A percentile compares a stretch with the other conserved stretches of the same genome.
Conservation (phyloP, 2,888 invertebrate species). For the Acleris cristana region DNA sequence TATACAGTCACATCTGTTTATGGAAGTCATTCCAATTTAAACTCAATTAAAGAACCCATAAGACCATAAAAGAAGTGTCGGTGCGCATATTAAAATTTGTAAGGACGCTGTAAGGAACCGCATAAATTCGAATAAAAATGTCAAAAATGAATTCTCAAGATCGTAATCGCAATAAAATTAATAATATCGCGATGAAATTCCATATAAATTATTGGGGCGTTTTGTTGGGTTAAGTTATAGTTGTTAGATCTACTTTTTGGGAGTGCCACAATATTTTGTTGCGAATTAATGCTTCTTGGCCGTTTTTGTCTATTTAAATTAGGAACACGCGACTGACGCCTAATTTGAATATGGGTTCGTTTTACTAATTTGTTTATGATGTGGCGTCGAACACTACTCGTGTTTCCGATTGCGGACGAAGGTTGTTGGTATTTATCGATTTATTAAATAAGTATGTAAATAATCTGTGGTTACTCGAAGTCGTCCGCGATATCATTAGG, state of each 20-base stretch:
- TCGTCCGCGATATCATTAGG: no score
- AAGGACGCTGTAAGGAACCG: conserved; percentile 59
- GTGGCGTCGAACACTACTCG: no score
- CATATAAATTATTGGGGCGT: conserved; percentile 76
- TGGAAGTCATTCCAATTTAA: conserved; percentile 46
- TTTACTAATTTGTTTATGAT: no score
- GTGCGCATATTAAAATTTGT: conserved; percentile 46
- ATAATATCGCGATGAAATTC: conserved; percentile 81
- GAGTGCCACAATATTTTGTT: conserved; percentile 42
- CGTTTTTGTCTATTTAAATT: conserved; percentile 32
- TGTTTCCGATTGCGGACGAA: no score
- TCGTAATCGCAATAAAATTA: conserved; percentile 81
- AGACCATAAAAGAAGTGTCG: conserved; percentile 41
- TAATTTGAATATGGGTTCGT: conserved; percentile 17
- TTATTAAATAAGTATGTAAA: no score
- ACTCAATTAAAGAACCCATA: conserved; percentile 54
- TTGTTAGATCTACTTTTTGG: conserved; percentile 49
- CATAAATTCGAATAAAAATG: conserved; percentile 83
- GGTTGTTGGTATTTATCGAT: no score
- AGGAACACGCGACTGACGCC: conserved; percentile 6
- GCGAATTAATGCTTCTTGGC: conserved; percentile 39
- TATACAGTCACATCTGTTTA: conserved; percentile 43
- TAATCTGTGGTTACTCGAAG: no score
- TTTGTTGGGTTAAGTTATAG: conserved; percentile 72
- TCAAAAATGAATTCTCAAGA: conserved; percentile 81